These are phyloP conservation scores for Epizoanthus rinbou DNA, from an alignment of 92 coral and sea anemone species.

Conservation along the genomic window DNA sequence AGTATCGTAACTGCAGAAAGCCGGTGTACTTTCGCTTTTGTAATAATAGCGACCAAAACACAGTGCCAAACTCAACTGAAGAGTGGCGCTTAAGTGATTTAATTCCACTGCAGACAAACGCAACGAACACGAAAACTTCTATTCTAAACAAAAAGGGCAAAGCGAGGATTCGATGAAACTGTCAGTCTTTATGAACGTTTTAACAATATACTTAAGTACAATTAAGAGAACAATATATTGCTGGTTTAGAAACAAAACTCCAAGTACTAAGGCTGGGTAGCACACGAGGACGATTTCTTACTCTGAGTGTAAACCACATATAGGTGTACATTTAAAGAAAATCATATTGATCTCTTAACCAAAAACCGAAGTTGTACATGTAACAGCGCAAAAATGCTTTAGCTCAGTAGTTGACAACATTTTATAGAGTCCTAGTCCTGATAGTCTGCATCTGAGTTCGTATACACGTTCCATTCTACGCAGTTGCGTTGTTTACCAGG, in stretches of 20 bases:
- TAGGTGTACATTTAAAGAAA: background rate
- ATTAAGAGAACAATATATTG: background rate
- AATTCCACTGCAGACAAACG: conserved; percentile 16
- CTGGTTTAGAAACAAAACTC: background rate
- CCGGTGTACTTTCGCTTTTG: conserved; percentile 9
- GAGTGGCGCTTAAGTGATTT: background rate
- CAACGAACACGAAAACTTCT: background rate
- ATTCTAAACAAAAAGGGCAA: background rate
- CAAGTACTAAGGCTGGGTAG: background rate
- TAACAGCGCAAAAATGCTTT: background rate
- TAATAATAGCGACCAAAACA: background rate
- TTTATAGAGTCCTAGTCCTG: background rate
- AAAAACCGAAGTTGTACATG: background rate
- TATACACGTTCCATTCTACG: background rate
- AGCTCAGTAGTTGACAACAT: background rate
- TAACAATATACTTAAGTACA: background rate
- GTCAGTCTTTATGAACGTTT: background rate
- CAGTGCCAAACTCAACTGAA: background rate
- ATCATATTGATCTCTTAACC: background rate
- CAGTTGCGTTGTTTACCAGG: too few relatives aligned
- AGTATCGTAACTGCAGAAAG: background rate
- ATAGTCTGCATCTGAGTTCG: background rate
- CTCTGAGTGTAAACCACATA: too few relatives aligned
- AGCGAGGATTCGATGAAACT: background rate
- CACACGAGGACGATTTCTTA: background rate